These are phyloP conservation scores for Tanypteryx hageni DNA, from an alignment of 2,888 invertebrate genomes.

Conservation along the genomic window DNA sequence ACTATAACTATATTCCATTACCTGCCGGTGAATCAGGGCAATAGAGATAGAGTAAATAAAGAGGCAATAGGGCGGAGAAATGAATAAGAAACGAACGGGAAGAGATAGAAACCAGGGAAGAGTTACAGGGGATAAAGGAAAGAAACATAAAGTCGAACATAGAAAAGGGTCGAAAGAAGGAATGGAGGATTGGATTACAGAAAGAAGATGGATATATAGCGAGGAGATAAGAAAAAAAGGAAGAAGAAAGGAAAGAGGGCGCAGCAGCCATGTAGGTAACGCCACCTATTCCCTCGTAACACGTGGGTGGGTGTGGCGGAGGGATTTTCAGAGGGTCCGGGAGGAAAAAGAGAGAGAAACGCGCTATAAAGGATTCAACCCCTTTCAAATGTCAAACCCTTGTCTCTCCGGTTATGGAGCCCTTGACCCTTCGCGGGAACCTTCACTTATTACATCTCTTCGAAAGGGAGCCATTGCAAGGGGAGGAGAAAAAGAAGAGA, in stretches of 20 bases:
- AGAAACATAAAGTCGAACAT: background rate
- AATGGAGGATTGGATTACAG: background rate
- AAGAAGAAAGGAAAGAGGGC: background rate
- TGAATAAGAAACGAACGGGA: no score
- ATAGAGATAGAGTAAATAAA: no score
- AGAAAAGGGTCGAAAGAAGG: background rate
- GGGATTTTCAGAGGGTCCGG: background rate
- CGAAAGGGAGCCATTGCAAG: background rate
- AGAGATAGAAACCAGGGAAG: background rate
- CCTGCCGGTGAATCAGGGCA: no score
- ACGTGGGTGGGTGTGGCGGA: constrained; percentile 54
- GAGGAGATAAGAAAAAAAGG: background rate
- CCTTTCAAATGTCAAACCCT: constrained; percentile 26
- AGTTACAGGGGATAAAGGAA: background rate
- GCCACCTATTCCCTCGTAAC: constrained; percentile 8
- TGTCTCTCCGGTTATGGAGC: constrained; percentile 4
- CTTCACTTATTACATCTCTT: background rate
- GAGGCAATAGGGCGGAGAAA: no score
- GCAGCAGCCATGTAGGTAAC: constrained; percentile 19
- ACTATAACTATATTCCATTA: no score
- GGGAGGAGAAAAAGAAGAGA: background rate
- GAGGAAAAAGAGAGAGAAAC: background rate
- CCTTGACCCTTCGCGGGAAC: constrained; percentile 39
- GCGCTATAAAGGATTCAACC: constrained; percentile 29
- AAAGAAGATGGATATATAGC: background rate